A percentile compares a stretch with the other conserved stretches of the same genome.
Conservation (phyloP, 2,113 vertebrate species). For the Neodontobutis hainanensis region DNA sequence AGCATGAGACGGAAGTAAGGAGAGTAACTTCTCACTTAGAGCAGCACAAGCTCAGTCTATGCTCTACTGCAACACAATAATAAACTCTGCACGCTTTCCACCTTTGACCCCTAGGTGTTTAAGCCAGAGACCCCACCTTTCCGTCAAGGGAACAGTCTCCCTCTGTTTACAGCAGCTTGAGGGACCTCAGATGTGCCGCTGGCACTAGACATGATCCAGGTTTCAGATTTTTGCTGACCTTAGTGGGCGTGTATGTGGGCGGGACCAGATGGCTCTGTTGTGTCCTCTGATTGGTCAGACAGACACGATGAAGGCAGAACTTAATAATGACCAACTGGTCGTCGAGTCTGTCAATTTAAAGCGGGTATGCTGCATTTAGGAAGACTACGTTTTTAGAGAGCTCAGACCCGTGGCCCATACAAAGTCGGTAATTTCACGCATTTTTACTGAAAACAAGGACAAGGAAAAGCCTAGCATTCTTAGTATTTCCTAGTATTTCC, state of each 20-base stretch:
- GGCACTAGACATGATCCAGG: conserved; percentile 2
- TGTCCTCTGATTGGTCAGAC: conserved; percentile 54
- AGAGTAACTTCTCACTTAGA: conserved; percentile 40
- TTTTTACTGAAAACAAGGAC: too few species aligned
- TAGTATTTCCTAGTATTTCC: too few species aligned
- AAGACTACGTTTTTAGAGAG: neutral
- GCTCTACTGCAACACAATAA: conserved; percentile 3
- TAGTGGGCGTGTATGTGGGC: conserved; percentile 43
- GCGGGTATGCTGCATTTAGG: conserved; percentile 49
- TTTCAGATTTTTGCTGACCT: conserved; percentile 23
- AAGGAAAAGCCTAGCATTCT: too few species aligned
- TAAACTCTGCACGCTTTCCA: conserved; percentile 11
- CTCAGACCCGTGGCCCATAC: too few species aligned
- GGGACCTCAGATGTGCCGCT: conserved; percentile 45
- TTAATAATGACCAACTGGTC: conserved; percentile 25
- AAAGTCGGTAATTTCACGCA: too few species aligned
- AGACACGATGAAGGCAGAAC: conserved; percentile 18
- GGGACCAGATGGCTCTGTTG: neutral
- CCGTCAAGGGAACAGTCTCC: conserved; percentile 30
- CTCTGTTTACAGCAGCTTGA: conserved; percentile 53
- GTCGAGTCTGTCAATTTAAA: conserved; percentile 48
- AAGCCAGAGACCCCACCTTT: conserved; percentile 44
- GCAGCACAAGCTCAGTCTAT: conserved; percentile 13
- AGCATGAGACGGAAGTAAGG: conserved; percentile 42
- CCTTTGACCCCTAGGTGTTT: conserved; percentile 62